Evolutionary conservation across 37 sponge, comb jelly and placozoan species (phyloP).

Genomic region (Oopsacas minuta): DNA sequence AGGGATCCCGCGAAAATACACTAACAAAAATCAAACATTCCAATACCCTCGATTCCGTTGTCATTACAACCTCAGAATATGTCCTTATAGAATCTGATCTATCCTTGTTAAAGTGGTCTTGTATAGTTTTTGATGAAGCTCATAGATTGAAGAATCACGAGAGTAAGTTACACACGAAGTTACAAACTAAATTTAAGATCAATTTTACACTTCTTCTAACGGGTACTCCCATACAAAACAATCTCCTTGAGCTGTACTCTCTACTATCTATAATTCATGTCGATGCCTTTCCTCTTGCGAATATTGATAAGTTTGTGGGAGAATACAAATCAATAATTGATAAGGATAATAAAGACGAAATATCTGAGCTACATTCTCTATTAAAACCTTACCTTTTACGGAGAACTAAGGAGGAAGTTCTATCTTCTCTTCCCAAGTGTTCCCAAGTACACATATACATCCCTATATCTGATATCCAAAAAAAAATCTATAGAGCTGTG

Average conservation of each 20-base stretch:
- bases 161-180: conserved; percentile 38
- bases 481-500: conserved; percentile 59
- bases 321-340: conserved; percentile 24
- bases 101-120: conserved; percentile 44
- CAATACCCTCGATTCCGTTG: background rate
- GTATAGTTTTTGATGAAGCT: conserved; percentile 60
- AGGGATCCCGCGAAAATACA: background rate
- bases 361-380: conserved; percentile 28
- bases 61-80: background rate
- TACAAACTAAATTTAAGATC: background rate
- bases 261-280: conserved; percentile 45
- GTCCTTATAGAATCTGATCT: background rate
- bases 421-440: background rate
- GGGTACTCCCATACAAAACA: conserved; percentile 74
- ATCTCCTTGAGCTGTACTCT: conserved; percentile 64
- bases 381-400: conserved; percentile 53
- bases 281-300: conserved; percentile 22
- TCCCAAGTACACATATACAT: conserved; percentile 30
- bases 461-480: conserved; percentile 59
- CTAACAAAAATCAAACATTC: background rate
- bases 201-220: conserved; percentile 45
- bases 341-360: conserved; percentile 27
- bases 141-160: conserved; percentile 61
- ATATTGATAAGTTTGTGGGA: conserved; percentile 24
- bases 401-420: conserved; percentile 45